These are phyloP conservation scores for Hymenopus coronatus DNA, from an alignment of 2,888 invertebrate species.

Conservation along the genomic window DNA sequence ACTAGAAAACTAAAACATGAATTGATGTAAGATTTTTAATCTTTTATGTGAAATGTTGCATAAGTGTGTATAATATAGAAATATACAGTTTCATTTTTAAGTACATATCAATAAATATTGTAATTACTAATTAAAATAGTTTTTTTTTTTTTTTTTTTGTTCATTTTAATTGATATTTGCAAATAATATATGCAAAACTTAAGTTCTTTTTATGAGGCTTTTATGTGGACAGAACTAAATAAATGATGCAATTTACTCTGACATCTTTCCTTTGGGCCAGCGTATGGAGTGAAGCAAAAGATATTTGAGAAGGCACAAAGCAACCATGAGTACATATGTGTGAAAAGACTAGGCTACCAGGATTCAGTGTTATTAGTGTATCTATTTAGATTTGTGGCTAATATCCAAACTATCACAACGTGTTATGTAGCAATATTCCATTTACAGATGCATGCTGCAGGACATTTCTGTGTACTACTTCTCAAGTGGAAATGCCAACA, in stretches of 20 bases:
- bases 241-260: background rate
- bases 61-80: constrained; percentile 13
- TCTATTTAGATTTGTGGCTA: constrained; percentile 15
- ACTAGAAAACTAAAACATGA: constrained; percentile 1
- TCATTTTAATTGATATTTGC: background rate
- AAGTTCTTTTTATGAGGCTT: background rate
- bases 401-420: background rate
- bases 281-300: too few relatives aligned
- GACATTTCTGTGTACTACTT: constrained; percentile 25
- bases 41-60: constrained; percentile 15
- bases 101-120: constrained; percentile 17
- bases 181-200: background rate
- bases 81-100: constrained; percentile 6
- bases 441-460: constrained; percentile 22
- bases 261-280: background rate
- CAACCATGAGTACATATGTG: background rate
- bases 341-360: background rate
- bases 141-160: background rate
- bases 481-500: background rate
- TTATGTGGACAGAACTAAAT: background rate
- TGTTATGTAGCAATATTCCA: constrained; percentile 15
- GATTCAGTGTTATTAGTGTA: background rate
- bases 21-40: constrained; percentile 14
- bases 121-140: background rate
- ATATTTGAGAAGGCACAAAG: background rate